Base-by-base conservation (phyloP, 2,888 invertebrate species). In the Autographa pulchrina region DNA sequence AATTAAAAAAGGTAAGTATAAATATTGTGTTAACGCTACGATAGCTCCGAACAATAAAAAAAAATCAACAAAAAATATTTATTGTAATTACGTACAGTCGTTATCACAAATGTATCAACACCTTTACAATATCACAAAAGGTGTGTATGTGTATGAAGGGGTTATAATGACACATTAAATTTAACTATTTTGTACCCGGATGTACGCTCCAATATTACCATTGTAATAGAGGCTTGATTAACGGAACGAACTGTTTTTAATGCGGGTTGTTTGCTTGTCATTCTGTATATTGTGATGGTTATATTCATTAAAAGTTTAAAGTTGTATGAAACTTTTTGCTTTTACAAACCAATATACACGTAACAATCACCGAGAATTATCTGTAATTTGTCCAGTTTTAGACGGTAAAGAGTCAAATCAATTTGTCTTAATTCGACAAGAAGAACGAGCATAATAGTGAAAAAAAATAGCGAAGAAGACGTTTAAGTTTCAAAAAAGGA, bases 101-200 rank as follows among this genome's bases (percentile, higher is more conserved):
- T 9, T 41, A 41, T 16, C n/a, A 41, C 59, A 41, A 74, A 75
- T 87, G 80, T 86, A 80, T 74, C 74, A 67, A 70, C 74, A 67
- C 80, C 80, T 68, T 87, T 82, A 88, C 56, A 78, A 62, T 72
- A 85, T 83, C 82, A 85, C 81, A 85, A 88, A 88, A 85, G 83
- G 81, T 81, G 81, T 72, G 79, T 86, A 86, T 43, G 43, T 14
- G 43, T 14, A 43, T 78, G 86, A 88, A 91, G 90, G 77, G 92
- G 92, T 90, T 90, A 87, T 82, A 92, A 92, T 90, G 92, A 91
- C 85, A 92, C 91, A 90, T 92, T 93, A 92, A 91, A 82, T 88
- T 90, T 85, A 83, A 89, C 86, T 86, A 90, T 91, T 88, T 87
- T 86, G 83, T 81, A 84, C 82, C 86, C 90, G 93, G 93, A 93